These are phyloP conservation scores for Zosterops borbonicus DNA, from an alignment of 2,113 vertebrate species.

Conservation along the genomic window DNA sequence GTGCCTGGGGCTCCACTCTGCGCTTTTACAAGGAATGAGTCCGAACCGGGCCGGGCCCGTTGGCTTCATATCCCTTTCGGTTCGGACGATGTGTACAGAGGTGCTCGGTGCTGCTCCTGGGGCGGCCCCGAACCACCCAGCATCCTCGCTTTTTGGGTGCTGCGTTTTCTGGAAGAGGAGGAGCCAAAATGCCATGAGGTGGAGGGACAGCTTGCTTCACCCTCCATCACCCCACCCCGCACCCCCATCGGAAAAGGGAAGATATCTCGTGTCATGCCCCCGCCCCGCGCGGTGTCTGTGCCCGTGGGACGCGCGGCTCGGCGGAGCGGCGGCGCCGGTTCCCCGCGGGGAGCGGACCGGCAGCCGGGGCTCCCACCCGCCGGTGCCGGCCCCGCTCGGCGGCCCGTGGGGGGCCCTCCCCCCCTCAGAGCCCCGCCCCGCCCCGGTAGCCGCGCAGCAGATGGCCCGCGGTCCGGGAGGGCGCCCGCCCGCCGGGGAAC, in stretches of 20 bases:
- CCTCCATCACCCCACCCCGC: not conserved
- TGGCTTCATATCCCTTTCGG: not conserved
- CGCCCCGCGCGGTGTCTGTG: not conserved
- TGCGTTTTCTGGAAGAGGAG: not conserved
- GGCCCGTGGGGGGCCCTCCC: not conserved
- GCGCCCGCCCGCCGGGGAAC: not conserved
- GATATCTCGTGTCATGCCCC: not conserved
- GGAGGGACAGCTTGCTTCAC: not conserved
- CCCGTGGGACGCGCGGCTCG: not conserved
- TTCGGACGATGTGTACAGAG: accelerated
- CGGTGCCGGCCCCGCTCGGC: not conserved
- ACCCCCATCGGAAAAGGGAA: accelerated
- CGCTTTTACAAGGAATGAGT: not conserved
- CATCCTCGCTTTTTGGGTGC: not conserved
- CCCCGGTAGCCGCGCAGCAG: not conserved
- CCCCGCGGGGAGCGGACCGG: not conserved
- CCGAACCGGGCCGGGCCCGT: accelerated
- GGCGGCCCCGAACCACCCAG: not conserved
- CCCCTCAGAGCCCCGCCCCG: not conserved
- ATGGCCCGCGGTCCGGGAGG: constrained; percentile 13
- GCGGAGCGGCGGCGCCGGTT: not conserved
- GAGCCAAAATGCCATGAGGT: not conserved
- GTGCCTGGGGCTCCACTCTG: not conserved
- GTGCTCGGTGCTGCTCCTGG: too few relatives aligned
- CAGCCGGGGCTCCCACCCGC: not conserved